Percentiles rank a stretch among this genome's conserved stretches.
Conservation (phyloP, 2,797 vertebrate species). For the Mionectes olivaceus region DNA sequence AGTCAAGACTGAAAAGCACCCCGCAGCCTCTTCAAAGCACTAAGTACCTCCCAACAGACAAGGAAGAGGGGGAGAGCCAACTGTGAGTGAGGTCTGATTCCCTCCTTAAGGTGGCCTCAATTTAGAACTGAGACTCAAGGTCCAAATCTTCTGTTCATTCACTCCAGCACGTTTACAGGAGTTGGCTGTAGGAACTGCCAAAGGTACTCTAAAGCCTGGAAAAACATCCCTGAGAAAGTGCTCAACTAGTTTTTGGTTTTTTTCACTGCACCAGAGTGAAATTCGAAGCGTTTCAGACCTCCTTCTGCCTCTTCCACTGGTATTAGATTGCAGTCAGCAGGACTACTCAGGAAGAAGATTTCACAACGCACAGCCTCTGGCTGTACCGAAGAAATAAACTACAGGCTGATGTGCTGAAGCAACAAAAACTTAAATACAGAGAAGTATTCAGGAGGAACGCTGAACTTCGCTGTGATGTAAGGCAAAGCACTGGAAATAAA, state of each 20-base stretch:
- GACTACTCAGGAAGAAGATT: background rate
- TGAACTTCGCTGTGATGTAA: conserved; percentile 41
- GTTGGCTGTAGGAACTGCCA: background rate
- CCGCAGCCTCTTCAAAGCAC: background rate
- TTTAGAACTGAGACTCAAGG: background rate
- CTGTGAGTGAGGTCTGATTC: background rate
- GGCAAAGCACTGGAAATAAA: conserved; percentile 66
- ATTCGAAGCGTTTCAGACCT: background rate
- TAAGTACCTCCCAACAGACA: background rate
- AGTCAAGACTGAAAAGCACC: background rate
- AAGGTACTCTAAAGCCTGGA: background rate
- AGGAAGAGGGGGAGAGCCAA: background rate
- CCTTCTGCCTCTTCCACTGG: background rate
- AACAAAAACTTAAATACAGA: conserved; percentile 20
- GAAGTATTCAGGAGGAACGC: background rate
- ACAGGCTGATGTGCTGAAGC: conserved; percentile 14
- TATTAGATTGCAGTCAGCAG: background rate
- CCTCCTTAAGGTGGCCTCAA: background rate
- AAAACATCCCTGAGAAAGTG: conserved; percentile 28
- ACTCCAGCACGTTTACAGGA: background rate
- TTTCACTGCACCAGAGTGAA: background rate
- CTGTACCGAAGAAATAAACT: conserved; percentile 23
- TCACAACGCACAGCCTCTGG: background rate
- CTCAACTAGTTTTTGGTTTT: background rate
- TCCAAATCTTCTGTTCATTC: background rate